A percentile compares a stretch with the other conserved stretches of the same genome.
These are phyloP conservation scores for Stomorhina lunata DNA, from an alignment of 2,888 invertebrate genomes.

Conservation along the genomic window DNA sequence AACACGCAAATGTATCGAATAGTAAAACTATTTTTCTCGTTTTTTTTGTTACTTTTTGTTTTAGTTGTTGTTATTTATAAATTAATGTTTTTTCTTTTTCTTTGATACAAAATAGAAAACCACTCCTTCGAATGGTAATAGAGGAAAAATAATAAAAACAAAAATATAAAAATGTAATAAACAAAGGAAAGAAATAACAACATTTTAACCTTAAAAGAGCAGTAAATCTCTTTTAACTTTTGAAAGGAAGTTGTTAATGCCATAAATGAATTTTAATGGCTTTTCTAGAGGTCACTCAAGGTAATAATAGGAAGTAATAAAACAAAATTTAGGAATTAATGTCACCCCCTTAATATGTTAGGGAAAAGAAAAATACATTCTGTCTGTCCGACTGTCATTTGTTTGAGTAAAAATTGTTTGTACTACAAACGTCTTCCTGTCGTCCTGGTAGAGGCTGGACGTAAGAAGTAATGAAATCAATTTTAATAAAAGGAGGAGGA, in stretches of 20 bases:
- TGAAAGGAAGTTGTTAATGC: background rate
- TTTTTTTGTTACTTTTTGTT: background rate
- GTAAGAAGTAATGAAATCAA: background rate
- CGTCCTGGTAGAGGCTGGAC: background rate
- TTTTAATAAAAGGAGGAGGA: background rate
- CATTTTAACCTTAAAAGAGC: background rate
- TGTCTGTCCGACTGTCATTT: background rate
- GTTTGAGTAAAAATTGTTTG: no score
- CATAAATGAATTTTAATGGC: conserved; percentile 34
- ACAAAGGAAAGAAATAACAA: background rate
- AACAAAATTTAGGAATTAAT: conserved; percentile 21
- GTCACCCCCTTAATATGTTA: background rate
- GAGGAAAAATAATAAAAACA: background rate
- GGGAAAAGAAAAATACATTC: no score
- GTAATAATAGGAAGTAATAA: conserved; percentile 31
- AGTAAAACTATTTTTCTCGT: background rate
- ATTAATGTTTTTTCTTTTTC: background rate
- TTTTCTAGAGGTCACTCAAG: conserved; percentile 38
- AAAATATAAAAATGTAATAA: background rate
- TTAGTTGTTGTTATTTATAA: background rate
- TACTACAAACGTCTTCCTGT: background rate
- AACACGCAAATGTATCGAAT: conserved; percentile 9
- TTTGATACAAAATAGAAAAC: background rate
- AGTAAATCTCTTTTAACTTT: background rate
- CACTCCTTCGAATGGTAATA: background rate